A percentile compares a stretch with the other conserved stretches of the same genome.
Conservation (phyloP, 2,888 invertebrate species). For the Dioctria rufipes region DNA sequence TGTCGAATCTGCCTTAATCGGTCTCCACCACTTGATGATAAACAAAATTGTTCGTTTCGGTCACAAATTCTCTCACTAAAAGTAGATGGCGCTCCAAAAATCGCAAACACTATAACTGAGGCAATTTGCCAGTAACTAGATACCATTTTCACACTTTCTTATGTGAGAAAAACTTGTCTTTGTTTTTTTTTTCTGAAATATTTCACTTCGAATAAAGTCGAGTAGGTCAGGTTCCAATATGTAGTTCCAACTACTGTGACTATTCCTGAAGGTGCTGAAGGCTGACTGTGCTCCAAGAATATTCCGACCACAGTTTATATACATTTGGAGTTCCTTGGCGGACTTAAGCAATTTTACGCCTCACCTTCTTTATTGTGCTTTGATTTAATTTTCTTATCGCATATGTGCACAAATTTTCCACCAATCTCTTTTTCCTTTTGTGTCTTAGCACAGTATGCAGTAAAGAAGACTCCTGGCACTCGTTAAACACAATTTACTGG, state of each 20-base stretch:
- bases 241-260: not conserved
- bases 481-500: constrained; percentile 38
- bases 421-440: not conserved
- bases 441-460: too few relatives aligned
- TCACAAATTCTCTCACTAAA: constrained; percentile 27
- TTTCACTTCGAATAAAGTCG: not conserved
- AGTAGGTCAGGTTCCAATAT: not conserved
- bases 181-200: not conserved
- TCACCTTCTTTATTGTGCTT: constrained; percentile 12
- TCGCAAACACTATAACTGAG: constrained; percentile 35
- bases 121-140: constrained; percentile 46
- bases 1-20: not conserved
- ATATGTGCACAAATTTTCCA: constrained; percentile 44
- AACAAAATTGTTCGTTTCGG: constrained; percentile 15
- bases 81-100: constrained; percentile 7
- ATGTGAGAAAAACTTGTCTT: not conserved
- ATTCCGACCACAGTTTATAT: constrained; percentile 1
- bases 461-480: constrained; percentile 14
- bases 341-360: constrained; percentile 41
- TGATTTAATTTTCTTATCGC: constrained; percentile 52
- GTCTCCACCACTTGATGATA: not conserved
- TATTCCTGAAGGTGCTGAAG: constrained; percentile 10
- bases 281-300: constrained; percentile 26
- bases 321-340: not conserved
- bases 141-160: constrained; percentile 51